These are phyloP conservation scores for Tenrec ecaudatus DNA, from an alignment of 2,113 vertebrate species.

Conservation along the genomic window DNA sequence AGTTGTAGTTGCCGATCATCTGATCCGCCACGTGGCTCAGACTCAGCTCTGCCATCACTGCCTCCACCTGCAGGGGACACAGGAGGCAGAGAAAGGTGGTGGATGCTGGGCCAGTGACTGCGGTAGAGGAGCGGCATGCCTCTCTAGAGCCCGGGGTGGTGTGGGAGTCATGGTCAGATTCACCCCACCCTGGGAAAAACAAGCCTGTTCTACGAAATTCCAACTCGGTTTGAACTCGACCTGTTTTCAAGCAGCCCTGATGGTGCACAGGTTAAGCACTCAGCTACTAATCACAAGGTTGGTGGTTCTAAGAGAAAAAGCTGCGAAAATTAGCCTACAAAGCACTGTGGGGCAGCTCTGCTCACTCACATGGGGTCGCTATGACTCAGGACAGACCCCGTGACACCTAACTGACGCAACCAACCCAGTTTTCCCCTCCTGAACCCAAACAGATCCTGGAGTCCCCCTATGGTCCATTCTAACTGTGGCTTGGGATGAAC, in stretches of 20 bases:
- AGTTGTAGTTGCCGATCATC: slow-evolving; percentile 91
- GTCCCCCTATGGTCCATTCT: background rate
- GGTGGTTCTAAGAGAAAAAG: background rate
- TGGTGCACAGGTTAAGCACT: background rate
- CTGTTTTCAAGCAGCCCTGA: background rate
- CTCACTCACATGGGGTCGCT: background rate
- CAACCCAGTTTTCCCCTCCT: background rate
- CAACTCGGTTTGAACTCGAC: slow-evolving; percentile 11
- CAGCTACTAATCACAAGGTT: background rate
- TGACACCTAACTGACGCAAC: background rate
- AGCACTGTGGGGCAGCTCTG: background rate
- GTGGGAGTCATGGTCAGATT: background rate
- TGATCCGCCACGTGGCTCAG: slow-evolving; percentile 92
- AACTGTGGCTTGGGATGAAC: slow-evolving; percentile 10
- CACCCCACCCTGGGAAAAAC: background rate
- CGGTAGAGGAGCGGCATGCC: background rate
- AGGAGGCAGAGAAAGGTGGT: too few relatives aligned
- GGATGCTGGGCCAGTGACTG: background rate
- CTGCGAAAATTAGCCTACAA: background rate
- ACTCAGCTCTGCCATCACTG: slow-evolving; percentile 93
- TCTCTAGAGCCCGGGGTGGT: too few relatives aligned
- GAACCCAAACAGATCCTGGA: background rate
- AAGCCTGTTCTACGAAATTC: background rate
- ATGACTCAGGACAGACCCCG: background rate
- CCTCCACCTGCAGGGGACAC: slow-evolving; percentile 89